Conservation (phyloP, 2,113 vertebrate genomes). For the Paralichthys olivaceus region DNA sequence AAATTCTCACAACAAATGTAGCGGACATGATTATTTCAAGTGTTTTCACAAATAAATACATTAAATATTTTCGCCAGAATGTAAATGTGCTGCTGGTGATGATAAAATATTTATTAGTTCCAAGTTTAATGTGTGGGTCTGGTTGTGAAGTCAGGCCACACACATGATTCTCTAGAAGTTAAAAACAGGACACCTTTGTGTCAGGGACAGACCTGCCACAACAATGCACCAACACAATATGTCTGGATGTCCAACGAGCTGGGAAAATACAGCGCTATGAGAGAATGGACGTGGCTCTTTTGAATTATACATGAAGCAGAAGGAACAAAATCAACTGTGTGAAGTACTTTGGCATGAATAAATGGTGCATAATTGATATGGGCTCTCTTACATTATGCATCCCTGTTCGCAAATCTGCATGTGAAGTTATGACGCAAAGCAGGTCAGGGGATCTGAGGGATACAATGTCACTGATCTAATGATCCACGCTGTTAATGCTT, state of each 20-base stretch:
- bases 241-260: constrained; percentile 21
- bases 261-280: constrained; percentile 31
- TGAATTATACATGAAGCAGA: constrained; percentile 79
- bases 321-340: constrained; percentile 76
- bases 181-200: not conserved
- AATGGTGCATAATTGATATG: constrained; percentile 79
- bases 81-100: no score
- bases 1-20: no score
- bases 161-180: not conserved
- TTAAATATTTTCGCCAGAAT: no score
- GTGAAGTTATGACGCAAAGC: constrained; percentile 47
- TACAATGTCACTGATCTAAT: constrained; percentile 55
- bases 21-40: not conserved
- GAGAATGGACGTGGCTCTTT: constrained; percentile 44
- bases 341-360: constrained; percentile 76
- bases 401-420: constrained; percentile 64
- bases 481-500: constrained; percentile 51
- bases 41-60: not conserved
- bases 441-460: constrained; percentile 47
- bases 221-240: constrained; percentile 21
- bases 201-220: constrained; percentile 20
- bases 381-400: constrained; percentile 73
- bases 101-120: no score
- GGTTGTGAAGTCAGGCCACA: not conserved
- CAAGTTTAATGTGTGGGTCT: not conserved